Evolutionary conservation across 1,140 invertebrate genomes (phyloP), one percentile per base, ranked within the genome.

Genomic region (Bombus confusus): DNA sequence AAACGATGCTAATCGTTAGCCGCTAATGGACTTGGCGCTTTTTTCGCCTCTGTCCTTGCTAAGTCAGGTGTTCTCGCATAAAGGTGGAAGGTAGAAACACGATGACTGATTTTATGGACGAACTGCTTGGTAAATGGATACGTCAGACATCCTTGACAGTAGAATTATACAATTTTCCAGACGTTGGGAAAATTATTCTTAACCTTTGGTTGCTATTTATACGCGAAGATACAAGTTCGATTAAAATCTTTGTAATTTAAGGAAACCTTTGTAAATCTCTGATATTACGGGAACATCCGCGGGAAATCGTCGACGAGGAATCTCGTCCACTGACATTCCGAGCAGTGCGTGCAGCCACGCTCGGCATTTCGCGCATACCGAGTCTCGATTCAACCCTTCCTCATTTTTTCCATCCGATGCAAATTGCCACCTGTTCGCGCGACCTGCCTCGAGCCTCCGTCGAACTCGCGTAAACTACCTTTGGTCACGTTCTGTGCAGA

Each of bases 321-420:
- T 87, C 83, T 75, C 80, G 80, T 89, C 82, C 87, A 88, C 85
- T 90, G 86, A 87, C 86, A 86, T 91, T 86, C 90, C 85, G 83
- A 13, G 52, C 68, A 73, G 87, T 91, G 88, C 88, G 79, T 90
- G 86, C 86, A 89, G 71, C 68, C 59, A 80, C 69, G 82, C 75
- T 66, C 37, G 76, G 75, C 66, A 86, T 86, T 78, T 83, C 57
- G 41, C 82, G 82, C 86, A 80, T 85, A 75, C 81, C 80, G 52
- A 37, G 31, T 28, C 69, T 52, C 41, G 73, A 77, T 43, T 59
- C 82, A 43, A 31, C 77, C 74, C 80, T 66, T 52, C 10, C 69
- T 41, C 22, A 15, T 52, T 73, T 86, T 86, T 75, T 52, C 59
- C 57, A 22, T 41, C 47, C 22, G 9, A 85, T 83, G 80, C 28